Evolutionary conservation across 2,113 vertebrate genomes (phyloP), one percentile per base, ranked within the genome.

Genomic region (Erythrolamprus reginae): DNA sequence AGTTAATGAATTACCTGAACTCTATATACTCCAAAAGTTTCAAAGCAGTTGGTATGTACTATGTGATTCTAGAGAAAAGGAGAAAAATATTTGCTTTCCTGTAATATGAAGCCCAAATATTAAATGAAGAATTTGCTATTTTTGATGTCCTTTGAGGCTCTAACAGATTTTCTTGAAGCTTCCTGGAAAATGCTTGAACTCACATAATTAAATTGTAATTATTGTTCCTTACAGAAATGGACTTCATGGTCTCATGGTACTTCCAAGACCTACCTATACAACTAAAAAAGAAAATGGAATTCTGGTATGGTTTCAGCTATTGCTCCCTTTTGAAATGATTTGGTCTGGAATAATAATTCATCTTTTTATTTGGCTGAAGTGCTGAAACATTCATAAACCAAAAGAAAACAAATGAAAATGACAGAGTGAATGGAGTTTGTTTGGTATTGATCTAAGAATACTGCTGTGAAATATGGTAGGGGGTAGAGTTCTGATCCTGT

Each of bases 401-500:
- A 87, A 90, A 87, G 33, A 70, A 87, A 13, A 47, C 17, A 85
- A 28, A 83, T 26, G 2, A 82, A 45, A 83, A 58, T 50, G n/a
- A 50, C 45, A 7, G 53, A 90, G 70, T 90, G 48, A 86, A 28
- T 70, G 10, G 17, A 52, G 85, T 23, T 82, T 86, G 56, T 65
- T 90, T 86, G 77, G 51, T 82, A 82, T 82, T 87, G 85, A 87
- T 90, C 24, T 47, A 48, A 87, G 61, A 56, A 28, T 19, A 19
- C 38, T 87, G 65, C 61, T 90, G 56, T 21, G 86, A 45, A 45
- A 28, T 70, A 53, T 70, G 33, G 84, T 48, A 65, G 48, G 48
- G 84, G 52, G 48, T n/a, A 12, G 42, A 90, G 58, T 77, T 90
- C 58, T 70, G 84, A 53, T 86, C 58, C 48, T 90, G 56, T 90